phyloP scores from a whole-genome alignment of 2,888 invertebrate species.

The Drosophila mercatorum region DNA sequence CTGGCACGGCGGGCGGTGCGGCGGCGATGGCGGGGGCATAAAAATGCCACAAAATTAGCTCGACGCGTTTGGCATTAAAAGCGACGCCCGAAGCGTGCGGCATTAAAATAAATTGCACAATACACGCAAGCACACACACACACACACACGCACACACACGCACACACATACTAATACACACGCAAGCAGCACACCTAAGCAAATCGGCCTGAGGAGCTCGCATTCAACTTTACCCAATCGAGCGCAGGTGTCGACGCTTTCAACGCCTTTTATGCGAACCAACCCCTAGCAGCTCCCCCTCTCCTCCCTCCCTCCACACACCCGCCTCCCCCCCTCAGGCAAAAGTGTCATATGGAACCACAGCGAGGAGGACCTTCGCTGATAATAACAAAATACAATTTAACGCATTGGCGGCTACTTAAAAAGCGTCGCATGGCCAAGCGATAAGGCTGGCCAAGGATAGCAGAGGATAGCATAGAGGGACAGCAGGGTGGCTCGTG shows the following conservation, averaged over 20 bases:
- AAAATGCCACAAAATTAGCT: constrained; percentile 78
- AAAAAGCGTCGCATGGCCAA: constrained; percentile 76
- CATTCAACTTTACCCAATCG: constrained; percentile 44
- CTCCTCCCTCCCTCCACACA: neutral
- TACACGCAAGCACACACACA: constrained; percentile 48
- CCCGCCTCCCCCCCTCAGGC: neutral
- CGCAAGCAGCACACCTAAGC: constrained; percentile 40
- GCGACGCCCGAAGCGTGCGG: constrained; percentile 74
- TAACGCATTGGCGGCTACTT: constrained; percentile 79
- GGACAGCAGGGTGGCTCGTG: constrained; percentile 6
- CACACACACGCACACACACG: neutral
- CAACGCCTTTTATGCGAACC: constrained; percentile 68
- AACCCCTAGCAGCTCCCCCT: neutral
- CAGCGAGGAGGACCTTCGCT: constrained; percentile 47
- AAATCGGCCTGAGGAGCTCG: constrained; percentile 36
- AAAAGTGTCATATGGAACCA: constrained; percentile 70
- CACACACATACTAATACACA: constrained; percentile 16
- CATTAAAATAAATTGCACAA: constrained; percentile 77
- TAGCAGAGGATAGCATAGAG: neutral
- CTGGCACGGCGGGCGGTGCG: neutral
- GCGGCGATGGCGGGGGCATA: constrained; percentile 32
- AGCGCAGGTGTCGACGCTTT: constrained; percentile 72
- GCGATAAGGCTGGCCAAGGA: constrained; percentile 62
- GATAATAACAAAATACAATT: constrained; percentile 76
- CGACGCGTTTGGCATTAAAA: constrained; percentile 77